These are phyloP conservation scores for Caenorhabditis sp. DNA, from an alignment of 2,888 invertebrate genomes.

Conservation along the genomic window DNA sequence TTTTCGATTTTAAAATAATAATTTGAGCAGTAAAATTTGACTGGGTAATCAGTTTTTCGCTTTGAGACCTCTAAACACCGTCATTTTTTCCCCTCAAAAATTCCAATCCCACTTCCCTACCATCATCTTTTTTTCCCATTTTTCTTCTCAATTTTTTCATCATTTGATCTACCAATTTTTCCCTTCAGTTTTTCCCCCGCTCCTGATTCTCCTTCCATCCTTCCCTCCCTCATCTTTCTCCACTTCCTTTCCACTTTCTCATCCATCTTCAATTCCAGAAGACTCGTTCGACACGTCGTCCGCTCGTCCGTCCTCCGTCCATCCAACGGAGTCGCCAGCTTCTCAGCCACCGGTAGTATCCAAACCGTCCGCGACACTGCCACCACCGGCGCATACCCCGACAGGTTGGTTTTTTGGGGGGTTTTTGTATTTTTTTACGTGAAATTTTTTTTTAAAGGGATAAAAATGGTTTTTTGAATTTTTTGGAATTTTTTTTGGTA, in stretches of 20 bases:
- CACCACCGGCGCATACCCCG: background rate
- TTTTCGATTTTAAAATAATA: no score
- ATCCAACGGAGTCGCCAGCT: constrained; percentile 38
- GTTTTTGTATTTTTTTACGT: background rate
- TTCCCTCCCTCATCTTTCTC: no score
- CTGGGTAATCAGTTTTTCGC: no score
- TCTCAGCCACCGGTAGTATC: constrained; percentile 24
- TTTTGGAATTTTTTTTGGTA: no score
- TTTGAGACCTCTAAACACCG: no score
- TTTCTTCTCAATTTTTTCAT: background rate
- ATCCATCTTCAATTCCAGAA: constrained; percentile 24
- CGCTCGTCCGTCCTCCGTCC: constrained; percentile 21
- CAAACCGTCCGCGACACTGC: constrained; percentile 19
- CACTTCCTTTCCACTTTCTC: no score
- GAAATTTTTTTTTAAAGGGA: background rate
- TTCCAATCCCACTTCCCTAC: background rate
- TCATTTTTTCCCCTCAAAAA: background rate
- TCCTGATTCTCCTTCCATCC: no score
- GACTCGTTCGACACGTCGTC: constrained; percentile 29
- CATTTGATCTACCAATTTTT: constrained; percentile 2
- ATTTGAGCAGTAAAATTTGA: no score
- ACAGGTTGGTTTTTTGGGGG: background rate
- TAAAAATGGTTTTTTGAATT: no score
- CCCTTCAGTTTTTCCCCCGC: no score
- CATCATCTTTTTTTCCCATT: background rate